Conservation (phyloP, 1,140 invertebrate species). For the Dufourea novaeangliae region DNA sequence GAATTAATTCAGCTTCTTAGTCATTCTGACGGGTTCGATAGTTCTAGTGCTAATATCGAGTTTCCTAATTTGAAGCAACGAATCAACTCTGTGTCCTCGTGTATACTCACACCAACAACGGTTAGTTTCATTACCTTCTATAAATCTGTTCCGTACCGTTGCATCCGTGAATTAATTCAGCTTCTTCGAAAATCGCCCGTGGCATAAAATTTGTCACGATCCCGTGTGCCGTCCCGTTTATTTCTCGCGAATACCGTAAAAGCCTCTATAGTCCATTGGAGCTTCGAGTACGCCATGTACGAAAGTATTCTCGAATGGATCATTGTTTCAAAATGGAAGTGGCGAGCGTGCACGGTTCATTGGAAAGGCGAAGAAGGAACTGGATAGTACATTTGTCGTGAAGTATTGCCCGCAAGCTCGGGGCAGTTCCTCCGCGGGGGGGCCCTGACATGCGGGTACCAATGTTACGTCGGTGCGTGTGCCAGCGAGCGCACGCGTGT, state of each 20-base stretch:
- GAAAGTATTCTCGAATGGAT: constrained; percentile 29
- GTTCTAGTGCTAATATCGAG: too few species aligned
- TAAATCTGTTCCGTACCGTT: too few species aligned
- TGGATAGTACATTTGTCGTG: constrained; percentile 44
- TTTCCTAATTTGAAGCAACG: too few species aligned
- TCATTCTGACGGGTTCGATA: too few species aligned
- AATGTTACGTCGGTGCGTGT: constrained; percentile 28
- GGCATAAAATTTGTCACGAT: neutral
- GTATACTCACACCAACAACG: too few species aligned
- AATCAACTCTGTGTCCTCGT: too few species aligned
- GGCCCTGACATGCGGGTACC: constrained; percentile 45
- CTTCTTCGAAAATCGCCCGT: too few species aligned
- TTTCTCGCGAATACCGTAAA: constrained; percentile 8
- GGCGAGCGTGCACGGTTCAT: neutral
- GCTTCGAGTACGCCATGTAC: neutral
- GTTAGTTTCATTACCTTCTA: too few species aligned
- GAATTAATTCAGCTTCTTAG: too few species aligned
- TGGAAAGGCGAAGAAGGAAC: constrained; percentile 40
- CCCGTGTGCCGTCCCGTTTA: neutral
- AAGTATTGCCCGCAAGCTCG: constrained; percentile 40
- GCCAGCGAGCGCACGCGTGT: constrained; percentile 22
- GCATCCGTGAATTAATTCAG: too few species aligned
- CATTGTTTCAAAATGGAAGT: constrained; percentile 36
- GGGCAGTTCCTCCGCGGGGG: constrained; percentile 26
- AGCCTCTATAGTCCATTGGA: neutral